Percentiles rank a stretch among this genome's conserved stretches.
These are phyloP conservation scores for Hyperopisus bebe DNA, from an alignment of 2,113 vertebrate species.

Conservation along the genomic window DNA sequence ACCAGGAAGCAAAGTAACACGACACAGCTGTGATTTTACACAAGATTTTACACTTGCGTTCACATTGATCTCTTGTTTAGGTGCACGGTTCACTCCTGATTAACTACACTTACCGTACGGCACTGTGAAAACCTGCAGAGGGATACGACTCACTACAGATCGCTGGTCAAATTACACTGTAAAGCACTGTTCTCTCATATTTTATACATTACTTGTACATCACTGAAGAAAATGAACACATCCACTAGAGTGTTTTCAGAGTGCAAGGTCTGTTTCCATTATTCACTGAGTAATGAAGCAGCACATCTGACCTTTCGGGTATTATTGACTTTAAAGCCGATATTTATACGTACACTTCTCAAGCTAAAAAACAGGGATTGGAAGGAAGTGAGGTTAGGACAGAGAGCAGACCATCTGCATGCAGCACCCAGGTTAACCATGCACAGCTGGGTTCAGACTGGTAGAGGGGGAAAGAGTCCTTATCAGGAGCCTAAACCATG, in stretches of 20 bases:
- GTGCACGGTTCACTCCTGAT: background rate
- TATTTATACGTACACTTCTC: background rate
- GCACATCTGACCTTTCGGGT: background rate
- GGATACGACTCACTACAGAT: background rate
- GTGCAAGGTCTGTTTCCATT: background rate
- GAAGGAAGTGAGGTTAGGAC: background rate
- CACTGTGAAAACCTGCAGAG: background rate
- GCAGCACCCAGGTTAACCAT: background rate
- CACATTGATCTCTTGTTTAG: background rate
- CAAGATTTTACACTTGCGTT: background rate
- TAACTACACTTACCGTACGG: background rate
- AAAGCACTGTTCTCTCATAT: background rate
- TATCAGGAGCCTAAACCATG: background rate
- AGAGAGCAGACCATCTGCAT: background rate
- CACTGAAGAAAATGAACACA: background rate
- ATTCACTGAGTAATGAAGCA: background rate
- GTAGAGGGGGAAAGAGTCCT: background rate
- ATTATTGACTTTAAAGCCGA: constrained; percentile 5
- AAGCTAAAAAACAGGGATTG: constrained; percentile 1
- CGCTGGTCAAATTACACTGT: background rate
- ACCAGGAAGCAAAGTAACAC: background rate
- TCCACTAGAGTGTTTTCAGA: background rate
- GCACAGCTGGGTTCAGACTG: background rate
- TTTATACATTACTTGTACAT: background rate
- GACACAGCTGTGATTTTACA: background rate